Evolutionary conservation across 2,888 invertebrate genomes (phyloP).

Genomic region (Colostygia pectinataria): DNA sequence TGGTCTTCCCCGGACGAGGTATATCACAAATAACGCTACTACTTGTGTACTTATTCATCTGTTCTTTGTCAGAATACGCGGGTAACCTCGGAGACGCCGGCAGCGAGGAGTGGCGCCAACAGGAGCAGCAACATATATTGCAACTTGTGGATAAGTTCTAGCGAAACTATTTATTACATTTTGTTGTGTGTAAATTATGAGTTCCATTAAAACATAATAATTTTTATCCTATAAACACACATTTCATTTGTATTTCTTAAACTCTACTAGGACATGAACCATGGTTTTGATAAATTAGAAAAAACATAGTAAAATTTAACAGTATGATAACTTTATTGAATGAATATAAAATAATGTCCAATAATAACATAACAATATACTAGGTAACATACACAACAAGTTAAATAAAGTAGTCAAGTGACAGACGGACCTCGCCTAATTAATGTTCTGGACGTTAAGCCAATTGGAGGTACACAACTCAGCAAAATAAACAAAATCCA

Average conservation of each 20-base stretch:
- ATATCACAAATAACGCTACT: too few relatives aligned
- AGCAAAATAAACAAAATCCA: too few relatives aligned
- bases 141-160: conserved; percentile 97
- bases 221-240: conserved; percentile 9
- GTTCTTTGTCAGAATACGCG: conserved; percentile 89
- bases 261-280: too few relatives aligned
- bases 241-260: too few relatives aligned
- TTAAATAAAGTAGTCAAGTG: too few relatives aligned
- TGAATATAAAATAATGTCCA: conserved; percentile 42
- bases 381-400: conserved; percentile 40
- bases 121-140: conserved; percentile 95
- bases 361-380: conserved; percentile 50
- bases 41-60: not conserved
- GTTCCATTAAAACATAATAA: too few relatives aligned
- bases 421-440: too few relatives aligned
- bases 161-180: not conserved
- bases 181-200: not conserved
- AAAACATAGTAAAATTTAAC: conserved; percentile 35
- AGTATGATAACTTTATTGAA: conserved; percentile 55
- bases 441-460: too few relatives aligned
- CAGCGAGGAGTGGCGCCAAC: conserved; percentile 91
- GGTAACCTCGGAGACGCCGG: conserved; percentile 97
- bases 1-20: too few relatives aligned
- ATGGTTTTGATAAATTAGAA: conserved; percentile 1
- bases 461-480: too few relatives aligned